A percentile compares a stretch with the other conserved stretches of the same genome.
Conservation (phyloP, 2,113 vertebrate genomes). For the Coryphaenoides rupestris region DNA sequence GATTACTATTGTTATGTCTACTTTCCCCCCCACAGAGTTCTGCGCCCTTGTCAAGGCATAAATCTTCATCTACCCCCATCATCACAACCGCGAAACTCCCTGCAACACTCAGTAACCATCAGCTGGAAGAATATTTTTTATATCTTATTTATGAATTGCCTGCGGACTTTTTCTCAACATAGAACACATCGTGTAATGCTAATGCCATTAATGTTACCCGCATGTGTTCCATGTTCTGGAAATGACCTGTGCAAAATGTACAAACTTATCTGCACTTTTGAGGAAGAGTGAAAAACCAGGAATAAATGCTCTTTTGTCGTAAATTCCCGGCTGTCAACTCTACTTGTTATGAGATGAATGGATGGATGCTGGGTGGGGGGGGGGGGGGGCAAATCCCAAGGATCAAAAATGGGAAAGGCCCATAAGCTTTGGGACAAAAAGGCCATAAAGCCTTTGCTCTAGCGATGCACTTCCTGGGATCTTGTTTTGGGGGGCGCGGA, state of each 20-base stretch:
- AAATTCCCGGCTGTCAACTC: slow-evolving; percentile 17
- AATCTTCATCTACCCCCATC: slow-evolving; percentile 73
- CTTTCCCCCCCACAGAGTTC: slow-evolving; percentile 69
- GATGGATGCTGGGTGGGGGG: background rate
- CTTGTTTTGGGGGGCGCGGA: too few species aligned
- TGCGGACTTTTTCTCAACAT: slow-evolving; percentile 65
- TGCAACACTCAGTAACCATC: slow-evolving; percentile 66
- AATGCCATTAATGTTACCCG: slow-evolving; percentile 45
- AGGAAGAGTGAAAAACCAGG: slow-evolving; percentile 77
- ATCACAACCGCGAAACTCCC: slow-evolving; percentile 61
- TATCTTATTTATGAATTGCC: slow-evolving; percentile 77
- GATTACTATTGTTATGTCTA: slow-evolving; percentile 55
- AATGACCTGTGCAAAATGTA: slow-evolving; percentile 71
- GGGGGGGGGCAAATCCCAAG: slow-evolving; percentile 16
- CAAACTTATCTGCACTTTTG: slow-evolving; percentile 69
- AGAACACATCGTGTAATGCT: slow-evolving; percentile 54
- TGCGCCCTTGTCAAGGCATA: slow-evolving; percentile 74
- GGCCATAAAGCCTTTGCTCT: too few species aligned
- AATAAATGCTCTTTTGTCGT: slow-evolving; percentile 81
- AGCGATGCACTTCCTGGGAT: too few species aligned
- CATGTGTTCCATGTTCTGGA: slow-evolving; percentile 64
- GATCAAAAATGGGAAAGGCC: slow-evolving; percentile 26
- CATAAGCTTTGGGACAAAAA: background rate
- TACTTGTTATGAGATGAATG: background rate
- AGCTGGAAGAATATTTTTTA: slow-evolving; percentile 77